Base-by-base conservation (phyloP, 2,888 invertebrate genomes). In the Caenorhabditis auriculariae region DNA sequence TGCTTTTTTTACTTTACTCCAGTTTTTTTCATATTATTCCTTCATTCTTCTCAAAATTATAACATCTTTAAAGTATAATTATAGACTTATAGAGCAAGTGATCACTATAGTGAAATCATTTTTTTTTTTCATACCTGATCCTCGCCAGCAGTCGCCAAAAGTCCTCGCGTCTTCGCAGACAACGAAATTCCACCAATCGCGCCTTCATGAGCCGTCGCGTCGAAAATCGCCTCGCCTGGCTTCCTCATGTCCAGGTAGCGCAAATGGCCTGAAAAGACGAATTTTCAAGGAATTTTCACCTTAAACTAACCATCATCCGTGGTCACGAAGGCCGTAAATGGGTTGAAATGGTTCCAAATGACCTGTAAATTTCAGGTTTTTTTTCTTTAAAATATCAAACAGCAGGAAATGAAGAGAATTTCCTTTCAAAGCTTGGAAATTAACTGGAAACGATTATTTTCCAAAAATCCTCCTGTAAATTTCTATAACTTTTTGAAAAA, bases 321-420 rank as follows among this genome's bases (percentile, higher is more conserved):
- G 17, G 72, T 60, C 1, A 88, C 89, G 68, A 90, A 87, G 79
- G 90, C 92, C 74, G 88, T 87, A 84, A 88, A 89, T 0, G 90
- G 88, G 78, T 90, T 87, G 65, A 87, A 87, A 38, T 87, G 86
- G 84, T 92, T 89, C 95, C 95, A 96, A 1, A 87, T 75, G 19
- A 75, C 53, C 55, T 60, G 35, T 12, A 35, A 21, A 28, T n/a
- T n/a, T n/a, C n/a, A n/a, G n/a, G n/a, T n/a, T n/a, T n/a, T n/a
- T n/a, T n/a, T n/a, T n/a, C n/a, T n/a, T n/a, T n/a, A n/a, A n/a
- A n/a, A n/a, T n/a, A n/a, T n/a, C n/a, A n/a, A n/a, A n/a, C n/a
- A n/a, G n/a, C n/a, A 4, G 39, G 39, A 39, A 49, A 19, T 37
- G 19, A 7, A 21, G 17, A 17, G 39, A 6, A 48, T 21, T 24